phyloP scores from a whole-genome alignment of 2,888 invertebrate species.

The Anorthoa munda region DNA sequence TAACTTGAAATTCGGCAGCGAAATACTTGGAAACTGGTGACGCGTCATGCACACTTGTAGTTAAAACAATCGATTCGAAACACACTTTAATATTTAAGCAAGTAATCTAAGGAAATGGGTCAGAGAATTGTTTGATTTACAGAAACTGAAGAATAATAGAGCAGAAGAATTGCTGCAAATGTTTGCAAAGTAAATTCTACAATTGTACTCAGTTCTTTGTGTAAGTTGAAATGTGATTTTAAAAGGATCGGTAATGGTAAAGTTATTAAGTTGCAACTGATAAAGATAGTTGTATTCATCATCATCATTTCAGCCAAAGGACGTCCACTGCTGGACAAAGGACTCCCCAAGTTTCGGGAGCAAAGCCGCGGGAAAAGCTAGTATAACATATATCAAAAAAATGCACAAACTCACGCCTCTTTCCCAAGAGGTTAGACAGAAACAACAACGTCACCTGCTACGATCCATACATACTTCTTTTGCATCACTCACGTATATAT shows the following conservation, averaged over 20 bases:
- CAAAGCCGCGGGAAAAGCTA: too few species aligned
- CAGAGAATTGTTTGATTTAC: constrained; percentile 11
- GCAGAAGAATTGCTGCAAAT: constrained; percentile 15
- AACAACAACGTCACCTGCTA: too few species aligned
- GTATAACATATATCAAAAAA: too few species aligned
- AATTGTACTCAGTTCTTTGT: constrained; percentile 14
- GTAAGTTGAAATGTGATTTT: background rate
- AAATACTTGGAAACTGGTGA: constrained; percentile 19
- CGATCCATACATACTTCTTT: too few species aligned
- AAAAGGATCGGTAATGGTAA: background rate
- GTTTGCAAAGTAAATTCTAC: constrained; percentile 23
- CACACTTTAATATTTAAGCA: constrained; percentile 3
- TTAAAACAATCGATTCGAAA: constrained; percentile 51
- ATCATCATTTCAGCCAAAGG: too few species aligned
- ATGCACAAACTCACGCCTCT: too few species aligned
- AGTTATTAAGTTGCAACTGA: background rate
- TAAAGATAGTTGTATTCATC: background rate
- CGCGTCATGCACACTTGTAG: constrained; percentile 55
- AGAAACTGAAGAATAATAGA: constrained; percentile 24
- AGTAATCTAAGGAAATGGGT: constrained; percentile 19
- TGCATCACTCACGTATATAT: too few species aligned
- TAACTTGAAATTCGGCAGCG: constrained; percentile 33
- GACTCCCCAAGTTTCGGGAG: too few species aligned
- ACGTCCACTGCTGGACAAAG: too few species aligned
- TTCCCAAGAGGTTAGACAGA: too few species aligned